Base-by-base conservation (phyloP, 2,888 invertebrate genomes). In the Erebia palarica region DNA sequence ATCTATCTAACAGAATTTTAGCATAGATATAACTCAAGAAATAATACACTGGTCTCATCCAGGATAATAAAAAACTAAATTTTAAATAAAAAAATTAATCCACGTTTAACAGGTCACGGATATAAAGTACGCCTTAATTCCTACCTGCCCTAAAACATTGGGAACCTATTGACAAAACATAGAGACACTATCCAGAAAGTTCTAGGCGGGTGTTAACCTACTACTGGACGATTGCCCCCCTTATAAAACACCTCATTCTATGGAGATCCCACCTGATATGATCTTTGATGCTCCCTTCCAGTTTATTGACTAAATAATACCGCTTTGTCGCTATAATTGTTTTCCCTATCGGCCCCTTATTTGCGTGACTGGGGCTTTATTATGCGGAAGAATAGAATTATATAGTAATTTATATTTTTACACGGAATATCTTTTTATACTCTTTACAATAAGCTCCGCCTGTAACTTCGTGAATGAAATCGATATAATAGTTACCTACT, bases 171-270 rank as follows among this genome's bases (percentile, higher is more conserved):
- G 27, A 27, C 27, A 27, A 27, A 3, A 27, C 27, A 27, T 27
- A 27, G 27, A 27, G 27, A 27, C 27, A 27, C 0, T 53, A 3
- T 55, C 55, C 55, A 11, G 9, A 10, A 18, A 55, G 18, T 55
- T 55, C 18, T 18, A 10, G 16, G 11, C 18, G 55, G 18, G 7
- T 55, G 18, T 10, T 18, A 55, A 16, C 55, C 55, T 18, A 18
- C 16, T 11, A 18, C 8, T 55, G 8, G 78, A 76, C 79, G 80
- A 82, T 83, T 79, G 78, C 79, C 79, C 81, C 79, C 78, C 55
- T 16, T 81, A 87, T 87, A 86, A 86, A 86, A 85, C 85, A 85
- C 84, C 84, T 83, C 84, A 75, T 85, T 82, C 80, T 84, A 84
- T 83, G 80, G 81, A 82, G 80, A 83, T 83, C 80, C 78, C 66